Base-by-base conservation (phyloP, 2,888 invertebrate species). In the Ernsta delagoae region DNA sequence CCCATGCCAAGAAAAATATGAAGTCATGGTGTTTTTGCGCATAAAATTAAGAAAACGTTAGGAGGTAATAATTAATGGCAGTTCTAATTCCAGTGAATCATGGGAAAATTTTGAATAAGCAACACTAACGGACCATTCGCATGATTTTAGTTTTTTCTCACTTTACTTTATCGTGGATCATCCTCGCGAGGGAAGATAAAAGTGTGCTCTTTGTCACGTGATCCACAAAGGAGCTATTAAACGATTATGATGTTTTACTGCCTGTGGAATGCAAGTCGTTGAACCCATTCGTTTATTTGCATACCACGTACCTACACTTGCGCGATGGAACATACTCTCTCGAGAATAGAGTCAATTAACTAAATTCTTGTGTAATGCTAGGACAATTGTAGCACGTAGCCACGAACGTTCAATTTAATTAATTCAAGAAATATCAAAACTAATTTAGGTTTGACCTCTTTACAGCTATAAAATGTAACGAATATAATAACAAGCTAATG, bases 221-320 rank as follows among this genome's bases (percentile, higher is more conserved):
- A 65, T 65, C 65, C 34, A 64, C 54, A 54, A 64, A 56, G 43
- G 45, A 39, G 24, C 41, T 54, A 54, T 41, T 53, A 59, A 59
- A 50, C 48, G 31, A 59, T 50, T 50, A 45, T 59, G 43, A 54
- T 60, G 31, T 43, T 66, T 54, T 16, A 34, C 16, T 59, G 34
- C 50, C 53, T 53, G 50, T 60, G 24, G 9, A 61, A 36, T 36
- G 34, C 16, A 45, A 56, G 67, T 56, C 67, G 61, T 16, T 67
- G 67, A 67, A 61, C 67, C 48, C 67, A 60, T 67, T 67, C 61
- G 61, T 67, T 56, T 67, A 67, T 67, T 67, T 67, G 67, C 67
- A 67, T 67, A 53, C 67, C 61, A 67, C 56, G 39, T n/a, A n/a
- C n/a, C n/a, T 43, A 61, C 67, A 61, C 67, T 60, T 43, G 34